Evolutionary conservation across 2,113 vertebrate genomes (phyloP), one percentile per base, ranked within the genome.

Genomic region (Isichthys henryi): DNA sequence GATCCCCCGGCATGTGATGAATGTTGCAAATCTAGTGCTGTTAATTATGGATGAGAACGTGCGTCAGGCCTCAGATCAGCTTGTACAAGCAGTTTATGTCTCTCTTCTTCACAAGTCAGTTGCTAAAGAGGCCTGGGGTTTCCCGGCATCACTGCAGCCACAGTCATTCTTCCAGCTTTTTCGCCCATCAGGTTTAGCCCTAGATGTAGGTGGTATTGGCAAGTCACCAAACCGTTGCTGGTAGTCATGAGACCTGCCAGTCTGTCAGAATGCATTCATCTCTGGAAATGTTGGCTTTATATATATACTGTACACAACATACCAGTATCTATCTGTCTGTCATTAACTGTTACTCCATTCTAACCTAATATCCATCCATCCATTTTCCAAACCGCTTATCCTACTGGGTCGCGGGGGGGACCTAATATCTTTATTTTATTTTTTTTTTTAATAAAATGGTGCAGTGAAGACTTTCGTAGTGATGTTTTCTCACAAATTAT

Each of bases 31-130:
- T 88, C 89, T 35, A 50, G 91, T 89, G 49, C 53, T 91, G 95
- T 96, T 94, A 92, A 96, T 95, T 95, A 96, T 96, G 93, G 93
- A 96, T 95, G 92, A 94, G 93, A 96, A 95, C 95, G 94, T 95
- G 95, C 95, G 93, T 94, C 95, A 94, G 93, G 94, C 93, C 90
- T 91, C 91, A 62, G 90, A 94, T 92, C 90, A 86, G 91, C 90
- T 91, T 93, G 90, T 93, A 94, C 85, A 94, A 94, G 94, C 93
- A 93, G 88, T 89, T 90, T 90, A 92, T 86, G 90, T 89, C 91
- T 88, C 89, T 77, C 90, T 92, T 89, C 90, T 92, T 93, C 93
- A 94, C 92, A 91, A 93, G 93, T 95, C 94, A 93, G 91, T 92
- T 88, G 92, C 88, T 94, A 94, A 92, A 48, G 86, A 88, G 86